Evolutionary conservation across 2,113 vertebrate genomes (phyloP).

Genomic region (Petaurus breviceps): DNA sequence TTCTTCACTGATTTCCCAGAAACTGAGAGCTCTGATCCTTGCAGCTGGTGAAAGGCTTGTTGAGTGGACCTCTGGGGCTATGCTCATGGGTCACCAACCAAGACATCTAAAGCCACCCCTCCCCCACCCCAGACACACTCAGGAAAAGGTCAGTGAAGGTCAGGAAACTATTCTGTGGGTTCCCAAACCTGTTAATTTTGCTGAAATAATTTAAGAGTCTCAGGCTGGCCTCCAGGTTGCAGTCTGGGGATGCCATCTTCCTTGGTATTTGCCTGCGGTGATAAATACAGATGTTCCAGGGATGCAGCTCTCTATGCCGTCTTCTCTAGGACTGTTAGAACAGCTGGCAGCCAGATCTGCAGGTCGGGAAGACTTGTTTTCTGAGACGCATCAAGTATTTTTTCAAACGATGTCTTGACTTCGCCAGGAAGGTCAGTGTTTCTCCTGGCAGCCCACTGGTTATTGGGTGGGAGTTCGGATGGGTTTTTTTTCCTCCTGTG

Average conservation of each 20-base stretch:
- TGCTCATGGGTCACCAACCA: neutral
- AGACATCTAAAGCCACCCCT: neutral
- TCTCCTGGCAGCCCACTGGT: conserved; percentile 84
- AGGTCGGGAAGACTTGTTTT: conserved; percentile 73
- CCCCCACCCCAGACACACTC: neutral
- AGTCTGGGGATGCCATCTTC: conserved; percentile 59
- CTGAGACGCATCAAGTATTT: conserved; percentile 82
- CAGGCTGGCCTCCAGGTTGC: conserved; percentile 52
- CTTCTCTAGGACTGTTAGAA: conserved; percentile 82
- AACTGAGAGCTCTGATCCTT: neutral
- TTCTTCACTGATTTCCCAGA: conserved; percentile 18
- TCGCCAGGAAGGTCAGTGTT: conserved; percentile 83
- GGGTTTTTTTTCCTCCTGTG: conserved; percentile 80
- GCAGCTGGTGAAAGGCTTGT: neutral
- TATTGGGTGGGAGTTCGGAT: conserved; percentile 85
- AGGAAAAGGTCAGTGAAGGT: neutral
- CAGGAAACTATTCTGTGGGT: conserved; percentile 42
- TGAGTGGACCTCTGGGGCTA: neutral
- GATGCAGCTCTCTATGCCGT: conserved; percentile 83
- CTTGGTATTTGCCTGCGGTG: conserved; percentile 67
- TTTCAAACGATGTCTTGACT: conserved; percentile 86
- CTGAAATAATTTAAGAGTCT: conserved; percentile 58
- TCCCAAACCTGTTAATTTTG: conserved; percentile 47
- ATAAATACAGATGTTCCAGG: conserved; percentile 77
- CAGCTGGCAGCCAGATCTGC: conserved; percentile 89